Evolutionary conservation across 2,888 invertebrate species (phyloP).

Genomic region (Lutraria lutraria): DNA sequence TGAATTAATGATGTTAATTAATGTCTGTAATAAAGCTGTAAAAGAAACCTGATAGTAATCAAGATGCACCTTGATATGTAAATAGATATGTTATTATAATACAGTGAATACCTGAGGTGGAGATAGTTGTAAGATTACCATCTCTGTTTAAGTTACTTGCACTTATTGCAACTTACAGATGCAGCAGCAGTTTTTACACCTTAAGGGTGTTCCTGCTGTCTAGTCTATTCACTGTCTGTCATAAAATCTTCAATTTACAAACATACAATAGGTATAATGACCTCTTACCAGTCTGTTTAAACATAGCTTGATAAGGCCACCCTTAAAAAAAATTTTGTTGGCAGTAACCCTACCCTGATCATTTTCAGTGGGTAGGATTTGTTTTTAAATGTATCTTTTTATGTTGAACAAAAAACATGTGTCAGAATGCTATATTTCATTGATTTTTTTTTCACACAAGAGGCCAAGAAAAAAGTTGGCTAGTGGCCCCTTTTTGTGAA

Average conservation of each 20-base stretch:
- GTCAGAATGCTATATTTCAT: too few relatives aligned
- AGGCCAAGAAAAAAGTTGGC: too few relatives aligned
- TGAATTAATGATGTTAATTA: background rate
- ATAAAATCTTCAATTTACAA: background rate
- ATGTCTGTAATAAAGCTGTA: background rate
- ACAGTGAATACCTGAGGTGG: background rate
- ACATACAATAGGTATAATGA: background rate
- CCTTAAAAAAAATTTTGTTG: too few relatives aligned
- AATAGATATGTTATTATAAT: background rate
- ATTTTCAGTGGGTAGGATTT: too few relatives aligned
- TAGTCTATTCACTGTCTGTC: background rate
- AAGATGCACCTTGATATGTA: background rate
- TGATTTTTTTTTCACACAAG: too few relatives aligned
- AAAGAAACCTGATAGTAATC: background rate
- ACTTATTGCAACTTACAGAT: background rate
- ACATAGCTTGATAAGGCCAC: too few relatives aligned
- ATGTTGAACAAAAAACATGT: too few relatives aligned
- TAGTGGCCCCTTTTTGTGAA: too few relatives aligned
- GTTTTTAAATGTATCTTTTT: too few relatives aligned
- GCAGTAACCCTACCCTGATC: too few relatives aligned
- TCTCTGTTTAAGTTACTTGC: background rate
- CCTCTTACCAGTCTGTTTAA: background rate
- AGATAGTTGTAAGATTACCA: background rate
- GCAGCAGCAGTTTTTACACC: background rate
- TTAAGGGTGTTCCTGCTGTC: background rate